Conservation (phyloP, 2,888 invertebrate genomes). For the Mythimna vitellina region DNA sequence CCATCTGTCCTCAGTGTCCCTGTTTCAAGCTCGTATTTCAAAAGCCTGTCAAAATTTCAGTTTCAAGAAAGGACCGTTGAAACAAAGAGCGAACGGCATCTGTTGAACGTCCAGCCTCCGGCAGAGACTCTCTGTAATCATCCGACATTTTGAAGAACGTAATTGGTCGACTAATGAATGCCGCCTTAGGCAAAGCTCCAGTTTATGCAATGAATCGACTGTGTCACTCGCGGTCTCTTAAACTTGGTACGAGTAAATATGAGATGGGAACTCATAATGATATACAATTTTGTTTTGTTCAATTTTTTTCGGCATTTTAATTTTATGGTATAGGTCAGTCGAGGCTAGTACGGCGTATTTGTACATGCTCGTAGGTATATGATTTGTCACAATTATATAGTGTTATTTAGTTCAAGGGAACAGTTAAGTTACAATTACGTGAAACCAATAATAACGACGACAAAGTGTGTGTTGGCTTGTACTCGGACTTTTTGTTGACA, state of each 20-base stretch:
- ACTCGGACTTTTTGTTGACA: slow-evolving; percentile 7
- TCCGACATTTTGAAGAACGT: slow-evolving; percentile 85
- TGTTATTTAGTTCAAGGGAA: slow-evolving; percentile 44
- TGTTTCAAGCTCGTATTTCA: slow-evolving; percentile 61
- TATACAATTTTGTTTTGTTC: slow-evolving; percentile 59
- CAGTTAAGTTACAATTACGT: slow-evolving; percentile 42
- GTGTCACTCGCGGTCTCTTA: slow-evolving; percentile 80
- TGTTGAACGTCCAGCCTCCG: slow-evolving; percentile 80
- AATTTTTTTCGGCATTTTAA: slow-evolving; percentile 50
- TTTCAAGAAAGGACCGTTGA: slow-evolving; percentile 73
- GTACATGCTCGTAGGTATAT: slow-evolving; percentile 46
- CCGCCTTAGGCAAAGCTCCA: slow-evolving; percentile 85
- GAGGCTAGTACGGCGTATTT: slow-evolving; percentile 42
- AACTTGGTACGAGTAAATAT: slow-evolving; percentile 60
- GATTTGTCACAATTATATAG: slow-evolving; percentile 56
- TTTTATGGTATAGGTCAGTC: slow-evolving; percentile 49
- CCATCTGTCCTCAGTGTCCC: slow-evolving; percentile 60
- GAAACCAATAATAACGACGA: slow-evolving; percentile 36
- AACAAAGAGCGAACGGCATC: slow-evolving; percentile 84
- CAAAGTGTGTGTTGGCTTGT: slow-evolving; percentile 26
- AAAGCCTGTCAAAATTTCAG: slow-evolving; percentile 73
- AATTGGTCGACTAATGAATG: slow-evolving; percentile 87
- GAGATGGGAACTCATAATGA: slow-evolving; percentile 60
- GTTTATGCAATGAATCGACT: slow-evolving; percentile 85
- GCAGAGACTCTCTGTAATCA: slow-evolving; percentile 84